Conservation (phyloP, 2,113 vertebrate species). For the Perca flavescens region DNA sequence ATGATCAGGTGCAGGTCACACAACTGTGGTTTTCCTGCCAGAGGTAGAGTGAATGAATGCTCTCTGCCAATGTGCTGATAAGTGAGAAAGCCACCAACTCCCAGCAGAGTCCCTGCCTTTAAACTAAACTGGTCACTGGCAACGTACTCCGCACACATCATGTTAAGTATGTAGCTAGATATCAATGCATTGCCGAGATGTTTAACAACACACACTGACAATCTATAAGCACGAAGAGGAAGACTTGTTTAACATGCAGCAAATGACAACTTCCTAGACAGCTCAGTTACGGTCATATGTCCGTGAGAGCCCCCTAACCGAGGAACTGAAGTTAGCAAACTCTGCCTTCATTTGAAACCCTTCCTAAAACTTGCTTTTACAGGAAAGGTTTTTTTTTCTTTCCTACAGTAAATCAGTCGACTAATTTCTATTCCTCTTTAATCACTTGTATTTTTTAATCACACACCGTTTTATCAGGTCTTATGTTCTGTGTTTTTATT, state of each 20-base stretch:
- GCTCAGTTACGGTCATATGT: background rate
- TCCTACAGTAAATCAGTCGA: no score
- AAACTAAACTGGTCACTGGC: slow-evolving; percentile 20
- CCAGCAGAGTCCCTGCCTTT: slow-evolving; percentile 9
- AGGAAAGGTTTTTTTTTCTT: no score
- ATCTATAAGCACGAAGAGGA: background rate
- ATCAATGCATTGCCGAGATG: background rate
- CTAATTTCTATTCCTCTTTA: no score
- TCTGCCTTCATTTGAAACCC: no score
- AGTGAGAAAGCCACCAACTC: slow-evolving; percentile 13
- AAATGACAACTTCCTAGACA: background rate
- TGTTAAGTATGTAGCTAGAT: background rate
- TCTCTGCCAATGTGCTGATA: slow-evolving; percentile 21
- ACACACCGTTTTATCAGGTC: no score
- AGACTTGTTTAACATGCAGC: background rate
- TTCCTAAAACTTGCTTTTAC: no score
- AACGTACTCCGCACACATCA: background rate
- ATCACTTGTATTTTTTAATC: no score
- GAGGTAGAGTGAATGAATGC: slow-evolving; percentile 7
- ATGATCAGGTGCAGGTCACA: slow-evolving; percentile 45
- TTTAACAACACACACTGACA: slow-evolving; percentile 2
- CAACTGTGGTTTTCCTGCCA: slow-evolving; percentile 20
- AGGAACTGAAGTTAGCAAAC: no score
- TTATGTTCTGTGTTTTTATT: no score
- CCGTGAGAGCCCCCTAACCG: background rate